Evolutionary conservation across 2,113 vertebrate genomes (phyloP).

Genomic region (Chrysemys picta): DNA sequence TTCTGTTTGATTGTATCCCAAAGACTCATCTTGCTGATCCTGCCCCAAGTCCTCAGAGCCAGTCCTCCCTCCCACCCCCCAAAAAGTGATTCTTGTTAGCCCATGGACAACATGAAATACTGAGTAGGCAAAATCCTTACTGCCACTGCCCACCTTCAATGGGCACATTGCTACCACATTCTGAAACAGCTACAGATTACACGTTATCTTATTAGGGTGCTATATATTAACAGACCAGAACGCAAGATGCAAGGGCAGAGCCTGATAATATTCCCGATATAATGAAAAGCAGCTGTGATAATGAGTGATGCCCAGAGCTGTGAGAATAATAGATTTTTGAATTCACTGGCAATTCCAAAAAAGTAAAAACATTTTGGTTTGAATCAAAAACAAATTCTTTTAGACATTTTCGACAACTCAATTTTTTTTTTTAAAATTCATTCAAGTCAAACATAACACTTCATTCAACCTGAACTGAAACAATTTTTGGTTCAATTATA

Average conservation of each 20-base stretch:
- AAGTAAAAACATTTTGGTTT: background rate
- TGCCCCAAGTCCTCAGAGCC: background rate
- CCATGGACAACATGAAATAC: too few relatives aligned
- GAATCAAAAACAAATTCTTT: too few relatives aligned
- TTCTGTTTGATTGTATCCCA: background rate
- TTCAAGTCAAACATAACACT: too few relatives aligned
- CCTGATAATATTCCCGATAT: background rate
- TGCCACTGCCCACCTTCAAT: background rate
- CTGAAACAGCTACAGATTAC: background rate
- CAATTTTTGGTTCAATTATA: too few relatives aligned
- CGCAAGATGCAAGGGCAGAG: background rate
- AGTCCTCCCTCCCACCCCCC: background rate
- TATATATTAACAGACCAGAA: background rate
- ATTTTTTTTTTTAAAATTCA: too few relatives aligned
- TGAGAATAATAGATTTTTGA: background rate
- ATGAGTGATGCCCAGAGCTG: accelerated
- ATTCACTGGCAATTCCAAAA: background rate
- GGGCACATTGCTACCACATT: background rate
- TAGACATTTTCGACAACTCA: too few relatives aligned
- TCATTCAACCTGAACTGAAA: too few relatives aligned
- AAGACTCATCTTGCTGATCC: background rate
- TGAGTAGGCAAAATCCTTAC: background rate
- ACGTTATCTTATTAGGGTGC: background rate
- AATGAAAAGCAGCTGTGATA: background rate
- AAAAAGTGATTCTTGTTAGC: too few relatives aligned